phyloP scores from a whole-genome alignment of 2,888 invertebrate species.

The Trichogramma evanescens region DNA sequence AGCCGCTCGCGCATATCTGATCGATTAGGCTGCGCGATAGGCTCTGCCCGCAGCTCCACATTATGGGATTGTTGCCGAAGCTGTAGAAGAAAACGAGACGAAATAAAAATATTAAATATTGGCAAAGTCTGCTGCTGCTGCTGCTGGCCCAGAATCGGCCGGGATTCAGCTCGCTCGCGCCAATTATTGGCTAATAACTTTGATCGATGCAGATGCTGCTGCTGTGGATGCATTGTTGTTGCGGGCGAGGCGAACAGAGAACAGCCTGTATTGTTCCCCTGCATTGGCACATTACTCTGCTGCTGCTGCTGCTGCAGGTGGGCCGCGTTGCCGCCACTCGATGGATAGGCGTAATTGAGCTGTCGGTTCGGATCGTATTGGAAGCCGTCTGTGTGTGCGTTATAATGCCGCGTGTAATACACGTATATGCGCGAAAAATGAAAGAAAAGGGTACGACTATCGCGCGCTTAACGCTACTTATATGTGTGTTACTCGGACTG shows the following conservation, averaged over 20 bases:
- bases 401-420: too few relatives aligned
- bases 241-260: neutral
- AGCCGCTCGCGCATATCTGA: conserved; percentile 29
- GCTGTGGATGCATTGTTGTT: neutral
- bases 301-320: conserved; percentile 4
- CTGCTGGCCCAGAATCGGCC: neutral
- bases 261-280: neutral
- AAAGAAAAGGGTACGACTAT: too few relatives aligned
- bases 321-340: conserved; percentile 11
- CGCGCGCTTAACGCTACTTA: neutral
- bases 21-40: conserved; percentile 30
- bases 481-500: conserved; percentile 11
- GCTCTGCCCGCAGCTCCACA: too few relatives aligned
- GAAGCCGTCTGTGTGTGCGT: conserved; percentile 18
- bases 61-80: too few relatives aligned
- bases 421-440: too few relatives aligned
- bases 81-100: too few relatives aligned
- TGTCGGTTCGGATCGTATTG: conserved; percentile 16
- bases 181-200: neutral
- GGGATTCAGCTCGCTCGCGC: too few relatives aligned
- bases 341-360: conserved; percentile 11
- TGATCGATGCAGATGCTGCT: neutral
- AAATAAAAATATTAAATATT: too few relatives aligned
- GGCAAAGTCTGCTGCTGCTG: too few relatives aligned
- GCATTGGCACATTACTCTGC: conserved; percentile 11